Evolutionary conservation across 2,888 invertebrate genomes (phyloP).

Genomic region (Aspidiotus destructor): DNA sequence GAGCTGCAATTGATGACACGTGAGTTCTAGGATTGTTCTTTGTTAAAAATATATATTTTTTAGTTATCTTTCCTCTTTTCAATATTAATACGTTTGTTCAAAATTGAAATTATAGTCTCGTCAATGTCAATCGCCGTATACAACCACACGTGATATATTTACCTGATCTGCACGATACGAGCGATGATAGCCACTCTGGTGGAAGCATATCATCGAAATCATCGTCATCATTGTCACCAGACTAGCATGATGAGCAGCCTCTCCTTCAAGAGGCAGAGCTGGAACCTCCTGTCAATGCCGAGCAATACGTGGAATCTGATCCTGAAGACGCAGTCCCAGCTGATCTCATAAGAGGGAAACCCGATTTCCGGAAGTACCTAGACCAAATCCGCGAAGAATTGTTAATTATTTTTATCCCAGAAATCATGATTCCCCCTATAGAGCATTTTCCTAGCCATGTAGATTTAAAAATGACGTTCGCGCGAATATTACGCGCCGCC

Average conservation of each 20-base stretch:
- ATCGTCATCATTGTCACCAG: too few species aligned
- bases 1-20: not conserved
- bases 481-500: not conserved
- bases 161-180: not conserved
- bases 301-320: not conserved
- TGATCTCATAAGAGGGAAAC: not conserved
- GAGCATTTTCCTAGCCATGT: not conserved
- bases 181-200: not conserved
- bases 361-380: not conserved
- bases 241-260: not conserved
- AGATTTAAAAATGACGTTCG: not conserved
- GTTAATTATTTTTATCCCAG: not conserved
- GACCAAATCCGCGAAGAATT: not conserved
- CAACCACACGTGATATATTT: not conserved
- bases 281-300: not conserved
- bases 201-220: not conserved
- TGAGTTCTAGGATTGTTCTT: not conserved
- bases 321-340: not conserved
- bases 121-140: not conserved
- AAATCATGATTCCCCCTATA: not conserved
- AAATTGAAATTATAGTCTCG: not conserved
- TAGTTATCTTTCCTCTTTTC: not conserved
- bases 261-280: not conserved
- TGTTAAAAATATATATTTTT: too few species aligned
- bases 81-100: constrained; percentile 1